A percentile compares a stretch with the other conserved stretches of the same genome.
These are phyloP conservation scores for Stomatorhinus ivindoensis DNA, from an alignment of 2,113 vertebrate genomes.

Conservation along the genomic window DNA sequence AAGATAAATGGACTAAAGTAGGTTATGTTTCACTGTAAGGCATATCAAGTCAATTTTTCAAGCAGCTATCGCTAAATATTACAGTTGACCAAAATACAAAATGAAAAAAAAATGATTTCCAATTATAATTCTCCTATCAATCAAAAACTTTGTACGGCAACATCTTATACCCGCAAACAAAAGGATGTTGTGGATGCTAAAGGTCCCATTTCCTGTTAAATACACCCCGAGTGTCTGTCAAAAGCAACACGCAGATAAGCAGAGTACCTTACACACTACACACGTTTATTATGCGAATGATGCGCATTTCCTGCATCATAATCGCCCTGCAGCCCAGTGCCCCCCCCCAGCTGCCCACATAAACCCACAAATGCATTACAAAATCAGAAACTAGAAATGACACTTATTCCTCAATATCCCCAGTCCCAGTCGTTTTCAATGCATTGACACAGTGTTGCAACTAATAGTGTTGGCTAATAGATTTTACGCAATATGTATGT, in stretches of 20 bases:
- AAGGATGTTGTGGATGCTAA: slow-evolving; percentile 19
- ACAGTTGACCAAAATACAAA: slow-evolving; percentile 2
- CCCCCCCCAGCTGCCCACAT: background rate
- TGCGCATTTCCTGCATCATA: slow-evolving; percentile 12
- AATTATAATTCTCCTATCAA: slow-evolving; percentile 31
- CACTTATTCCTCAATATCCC: background rate
- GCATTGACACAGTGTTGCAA: background rate
- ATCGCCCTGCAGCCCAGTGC: background rate
- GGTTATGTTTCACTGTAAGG: slow-evolving; percentile 34
- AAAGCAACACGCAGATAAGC: slow-evolving; percentile 16
- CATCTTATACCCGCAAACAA: slow-evolving; percentile 32
- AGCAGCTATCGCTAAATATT: background rate
- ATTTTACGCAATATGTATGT: background rate
- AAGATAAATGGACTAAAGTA: slow-evolving; percentile 30
- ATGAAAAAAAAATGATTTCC: slow-evolving; percentile 15
- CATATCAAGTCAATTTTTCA: slow-evolving; percentile 35
- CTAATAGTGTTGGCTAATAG: background rate
- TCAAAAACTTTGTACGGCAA: slow-evolving; percentile 31
- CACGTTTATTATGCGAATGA: slow-evolving; percentile 20
- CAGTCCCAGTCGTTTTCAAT: background rate
- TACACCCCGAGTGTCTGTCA: background rate
- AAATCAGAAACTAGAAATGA: background rate
- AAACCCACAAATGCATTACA: slow-evolving; percentile 5
- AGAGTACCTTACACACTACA: slow-evolving; percentile 7
- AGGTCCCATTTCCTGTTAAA: background rate